phyloP scores from a whole-genome alignment of 2,797 vertebrate species.

The Pangasius krempfi region DNA sequence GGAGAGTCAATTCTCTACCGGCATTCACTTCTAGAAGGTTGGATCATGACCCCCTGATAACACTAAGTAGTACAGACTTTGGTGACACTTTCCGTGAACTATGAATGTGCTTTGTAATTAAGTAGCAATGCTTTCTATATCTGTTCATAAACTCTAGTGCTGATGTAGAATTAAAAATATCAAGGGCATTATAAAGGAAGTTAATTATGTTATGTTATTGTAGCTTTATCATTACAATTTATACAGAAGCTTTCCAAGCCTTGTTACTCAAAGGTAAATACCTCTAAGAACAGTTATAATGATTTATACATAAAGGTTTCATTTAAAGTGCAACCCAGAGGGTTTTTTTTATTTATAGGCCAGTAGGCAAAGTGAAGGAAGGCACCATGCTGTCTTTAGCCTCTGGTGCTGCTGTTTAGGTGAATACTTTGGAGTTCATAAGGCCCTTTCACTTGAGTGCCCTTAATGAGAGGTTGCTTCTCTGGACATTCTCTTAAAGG shows the following conservation, averaged over 20 bases:
- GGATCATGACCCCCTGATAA: too few relatives aligned
- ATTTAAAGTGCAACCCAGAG: not conserved
- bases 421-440: constrained; percentile 42
- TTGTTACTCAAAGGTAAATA: not conserved
- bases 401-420: constrained; percentile 18
- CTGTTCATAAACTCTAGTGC: not conserved
- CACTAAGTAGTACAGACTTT: not conserved
- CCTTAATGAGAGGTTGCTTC: constrained; percentile 17
- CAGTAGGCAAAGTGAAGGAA: constrained; percentile 27
- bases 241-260: not conserved
- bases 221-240: not conserved
- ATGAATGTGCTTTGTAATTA: not conserved
- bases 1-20: not conserved
- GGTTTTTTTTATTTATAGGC: not conserved
- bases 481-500: constrained; percentile 21
- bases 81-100: not conserved
- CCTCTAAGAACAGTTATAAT: not conserved
- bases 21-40: not conserved
- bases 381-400: constrained; percentile 25
- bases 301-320: not conserved
- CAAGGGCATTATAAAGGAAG: not conserved
- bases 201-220: not conserved
- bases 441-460: constrained; percentile 33
- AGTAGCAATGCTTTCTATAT: not conserved
- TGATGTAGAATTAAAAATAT: not conserved